Evolutionary conservation across 2,113 vertebrate species (phyloP), one percentile per base, ranked within the genome.

Genomic region (Apistogramma diplotaenia): DNA sequence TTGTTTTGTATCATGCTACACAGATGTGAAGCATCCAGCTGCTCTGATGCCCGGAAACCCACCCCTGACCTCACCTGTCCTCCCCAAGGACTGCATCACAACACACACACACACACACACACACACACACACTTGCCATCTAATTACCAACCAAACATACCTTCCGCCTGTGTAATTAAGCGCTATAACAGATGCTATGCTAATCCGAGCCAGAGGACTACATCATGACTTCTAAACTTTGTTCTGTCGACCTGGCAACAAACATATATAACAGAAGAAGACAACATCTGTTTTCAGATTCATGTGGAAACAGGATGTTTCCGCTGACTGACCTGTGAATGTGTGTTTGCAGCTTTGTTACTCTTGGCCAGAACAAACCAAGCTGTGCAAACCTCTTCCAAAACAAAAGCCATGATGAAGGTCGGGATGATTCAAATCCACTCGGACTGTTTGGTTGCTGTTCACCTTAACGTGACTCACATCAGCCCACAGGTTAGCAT

Each of bases 21-120:
- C 86, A 93, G 83, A 89, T 90, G 92, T 88, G 86, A 81, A 81
- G 62, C 86, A 84, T 89, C 90, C 87, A 91, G 90, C 88, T 93
- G 91, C 73, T 89, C 59, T 58, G 62, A 46, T 4, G 5, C 81
- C 60, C 73, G 19, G 40, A 74, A 70, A 61, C 82, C 60, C 71
- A 56, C 84, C 83, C 40, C 67, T 82, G 89, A 91, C 88, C 89
- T 87, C 83, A 80, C 85, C 81, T 80, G 72, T 85, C 82, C 80
- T 88, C 84, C 89, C 88, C 43, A 35, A 61, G 78, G 86, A 74
- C 73, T 33, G 23, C 33, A 8, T 43, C 11, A 16, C 33, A 78
- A 74, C 56, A 0, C 40, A 19, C 62, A 67, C 62, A 37, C 82
- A 80, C 79, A 70, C 16, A 16, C 43, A 51, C 27, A 2, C 65